Conservation (phyloP, 2,888 invertebrate genomes). For the Chrysopilus asiliformis region DNA sequence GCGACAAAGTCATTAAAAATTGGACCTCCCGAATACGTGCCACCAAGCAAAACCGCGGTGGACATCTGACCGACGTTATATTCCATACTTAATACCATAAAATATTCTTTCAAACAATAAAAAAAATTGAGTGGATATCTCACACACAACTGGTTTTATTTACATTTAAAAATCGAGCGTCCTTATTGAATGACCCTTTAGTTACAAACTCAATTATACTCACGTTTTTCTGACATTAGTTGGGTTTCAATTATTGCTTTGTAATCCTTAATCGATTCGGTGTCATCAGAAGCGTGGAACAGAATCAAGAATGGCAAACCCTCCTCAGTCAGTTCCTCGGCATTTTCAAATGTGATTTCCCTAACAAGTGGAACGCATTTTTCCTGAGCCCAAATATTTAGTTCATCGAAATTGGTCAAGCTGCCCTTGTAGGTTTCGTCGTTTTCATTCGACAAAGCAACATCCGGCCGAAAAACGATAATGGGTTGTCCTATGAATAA, state of each 20-base stretch:
- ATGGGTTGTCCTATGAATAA: constrained; percentile 54
- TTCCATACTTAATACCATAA: no score
- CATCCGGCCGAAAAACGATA: constrained; percentile 70
- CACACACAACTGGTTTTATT: no score
- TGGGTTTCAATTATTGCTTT: constrained; percentile 66
- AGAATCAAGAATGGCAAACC: constrained; percentile 95
- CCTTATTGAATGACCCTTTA: no score
- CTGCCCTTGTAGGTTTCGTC: constrained; percentile 75
- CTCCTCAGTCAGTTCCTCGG: constrained; percentile 97
- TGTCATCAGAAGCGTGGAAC: constrained; percentile 78
- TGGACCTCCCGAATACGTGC: no score
- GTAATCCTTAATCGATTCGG: constrained; percentile 71
- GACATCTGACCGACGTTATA: no score
- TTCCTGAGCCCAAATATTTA: constrained; percentile 81
- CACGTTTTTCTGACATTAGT: constrained; percentile 82
- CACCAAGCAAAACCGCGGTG: no score
- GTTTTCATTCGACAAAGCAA: constrained; percentile 61
- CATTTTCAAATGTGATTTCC: constrained; percentile 99
- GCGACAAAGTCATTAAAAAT: no score
- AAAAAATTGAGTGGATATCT: no score
- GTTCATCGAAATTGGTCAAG: constrained; percentile 61
- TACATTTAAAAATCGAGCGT: no score
- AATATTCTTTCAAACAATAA: no score
- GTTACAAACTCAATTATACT: no score
- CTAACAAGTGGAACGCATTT: constrained; percentile 94